Conservation (phyloP, 2,888 invertebrate species). For the Hetaerina titia region DNA sequence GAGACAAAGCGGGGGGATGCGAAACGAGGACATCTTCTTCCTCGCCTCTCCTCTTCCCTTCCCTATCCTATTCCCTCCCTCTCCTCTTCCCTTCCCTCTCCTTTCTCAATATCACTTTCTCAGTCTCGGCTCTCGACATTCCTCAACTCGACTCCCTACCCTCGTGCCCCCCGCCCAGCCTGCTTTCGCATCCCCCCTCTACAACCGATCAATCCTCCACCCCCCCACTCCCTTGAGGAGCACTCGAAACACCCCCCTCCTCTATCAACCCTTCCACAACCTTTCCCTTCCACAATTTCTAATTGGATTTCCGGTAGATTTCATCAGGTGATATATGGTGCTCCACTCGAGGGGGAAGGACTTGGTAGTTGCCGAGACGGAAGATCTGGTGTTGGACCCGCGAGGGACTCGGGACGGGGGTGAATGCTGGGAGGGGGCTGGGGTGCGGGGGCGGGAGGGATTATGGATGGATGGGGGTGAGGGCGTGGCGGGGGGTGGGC, state of each 20-base stretch:
- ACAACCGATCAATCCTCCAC: neutral
- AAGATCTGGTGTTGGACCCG: neutral
- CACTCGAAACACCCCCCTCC: neutral
- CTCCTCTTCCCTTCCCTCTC: neutral
- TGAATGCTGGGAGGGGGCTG: no score
- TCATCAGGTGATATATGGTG: slow-evolving; percentile 31
- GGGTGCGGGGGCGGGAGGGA: no score
- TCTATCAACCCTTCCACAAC: neutral
- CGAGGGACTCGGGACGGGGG: neutral
- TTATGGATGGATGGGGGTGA: neutral
- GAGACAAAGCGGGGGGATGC: neutral
- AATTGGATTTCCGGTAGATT: slow-evolving; percentile 39
- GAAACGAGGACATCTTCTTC: neutral
- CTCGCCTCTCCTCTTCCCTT: neutral
- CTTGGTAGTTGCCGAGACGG: slow-evolving; percentile 15
- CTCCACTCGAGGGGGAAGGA: neutral
- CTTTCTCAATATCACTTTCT: neutral
- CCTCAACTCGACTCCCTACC: neutral
- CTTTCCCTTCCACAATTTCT: neutral
- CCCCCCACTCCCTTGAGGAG: neutral
- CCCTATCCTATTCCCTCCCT: neutral
- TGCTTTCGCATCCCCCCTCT: neutral
- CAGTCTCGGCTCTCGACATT: neutral
- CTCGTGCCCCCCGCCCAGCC: neutral
- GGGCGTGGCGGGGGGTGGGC: neutral